Evolutionary conservation across 2,797 vertebrate species (phyloP).

Genomic region (Chlorospingus flavigularis): DNA sequence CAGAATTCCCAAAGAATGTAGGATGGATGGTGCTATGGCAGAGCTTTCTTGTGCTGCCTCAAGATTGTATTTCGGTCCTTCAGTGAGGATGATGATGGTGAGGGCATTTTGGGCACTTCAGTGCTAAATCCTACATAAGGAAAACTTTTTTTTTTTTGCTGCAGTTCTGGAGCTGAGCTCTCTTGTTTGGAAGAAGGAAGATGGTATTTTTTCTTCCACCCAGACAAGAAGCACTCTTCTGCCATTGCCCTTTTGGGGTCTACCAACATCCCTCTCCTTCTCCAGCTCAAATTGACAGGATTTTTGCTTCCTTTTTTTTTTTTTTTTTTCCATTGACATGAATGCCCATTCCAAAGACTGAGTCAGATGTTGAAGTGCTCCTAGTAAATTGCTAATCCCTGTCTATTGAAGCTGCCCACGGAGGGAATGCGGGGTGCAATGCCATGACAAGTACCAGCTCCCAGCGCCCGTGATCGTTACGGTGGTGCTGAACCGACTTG

Average conservation of each 20-base stretch:
- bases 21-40: not conserved
- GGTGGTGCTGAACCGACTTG: slow-evolving; percentile 22
- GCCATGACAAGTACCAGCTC: slow-evolving; percentile 40
- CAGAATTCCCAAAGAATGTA: not conserved
- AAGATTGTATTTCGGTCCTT: not conserved
- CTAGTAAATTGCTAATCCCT: not conserved
- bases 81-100: not conserved
- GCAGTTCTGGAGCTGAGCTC: not conserved
- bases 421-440: slow-evolving; percentile 25
- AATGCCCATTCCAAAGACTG: not conserved
- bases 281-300: not conserved
- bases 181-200: not conserved
- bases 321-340: not conserved
- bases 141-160: accelerated
- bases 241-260: not conserved
- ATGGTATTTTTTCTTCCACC: not conserved
- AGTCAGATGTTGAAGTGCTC: not conserved
- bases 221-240: not conserved
- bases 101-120: not conserved
- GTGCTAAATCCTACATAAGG: not conserved
- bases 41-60: not conserved
- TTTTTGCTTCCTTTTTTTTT: not conserved
- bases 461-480: not conserved
- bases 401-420: not conserved
- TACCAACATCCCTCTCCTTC: not conserved